These are phyloP conservation scores for Indicator indicator DNA, from an alignment of 2,113 vertebrate species.

Conservation along the genomic window DNA sequence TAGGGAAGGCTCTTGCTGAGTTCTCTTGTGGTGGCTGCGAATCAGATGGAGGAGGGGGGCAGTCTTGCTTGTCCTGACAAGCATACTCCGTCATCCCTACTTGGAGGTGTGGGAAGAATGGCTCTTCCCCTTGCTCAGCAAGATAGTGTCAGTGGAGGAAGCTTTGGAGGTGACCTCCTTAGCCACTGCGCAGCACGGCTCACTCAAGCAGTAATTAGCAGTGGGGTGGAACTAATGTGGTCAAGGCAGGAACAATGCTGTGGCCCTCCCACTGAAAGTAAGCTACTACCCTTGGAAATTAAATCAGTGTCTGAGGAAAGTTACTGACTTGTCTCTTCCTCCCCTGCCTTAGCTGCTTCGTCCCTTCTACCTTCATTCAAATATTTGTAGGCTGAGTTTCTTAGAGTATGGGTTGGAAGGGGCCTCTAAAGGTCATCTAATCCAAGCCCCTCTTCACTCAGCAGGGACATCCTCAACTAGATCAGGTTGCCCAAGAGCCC, in stretches of 20 bases:
- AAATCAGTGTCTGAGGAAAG: background rate
- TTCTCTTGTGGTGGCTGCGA: background rate
- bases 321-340: background rate
- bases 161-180: conserved; percentile 25
- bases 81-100: background rate
- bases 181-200: background rate
- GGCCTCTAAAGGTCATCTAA: too few species aligned
- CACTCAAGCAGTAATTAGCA: conserved; percentile 50
- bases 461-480: too few species aligned
- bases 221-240: conserved; percentile 29
- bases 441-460: too few species aligned
- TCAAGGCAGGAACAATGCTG: background rate
- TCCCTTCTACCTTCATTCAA: background rate
- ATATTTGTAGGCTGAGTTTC: background rate
- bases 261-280: conserved; percentile 1
- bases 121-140: conserved; percentile 44
- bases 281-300: conserved; percentile 28
- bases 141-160: background rate
- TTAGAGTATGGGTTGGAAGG: too few species aligned
- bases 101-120: background rate
- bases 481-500: too few species aligned
- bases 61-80: conserved; percentile 24
- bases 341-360: background rate
- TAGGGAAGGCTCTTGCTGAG: background rate
- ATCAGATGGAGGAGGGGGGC: background rate